Conservation (phyloP, 1,140 invertebrate species). For the Meteorus sp. region DNA sequence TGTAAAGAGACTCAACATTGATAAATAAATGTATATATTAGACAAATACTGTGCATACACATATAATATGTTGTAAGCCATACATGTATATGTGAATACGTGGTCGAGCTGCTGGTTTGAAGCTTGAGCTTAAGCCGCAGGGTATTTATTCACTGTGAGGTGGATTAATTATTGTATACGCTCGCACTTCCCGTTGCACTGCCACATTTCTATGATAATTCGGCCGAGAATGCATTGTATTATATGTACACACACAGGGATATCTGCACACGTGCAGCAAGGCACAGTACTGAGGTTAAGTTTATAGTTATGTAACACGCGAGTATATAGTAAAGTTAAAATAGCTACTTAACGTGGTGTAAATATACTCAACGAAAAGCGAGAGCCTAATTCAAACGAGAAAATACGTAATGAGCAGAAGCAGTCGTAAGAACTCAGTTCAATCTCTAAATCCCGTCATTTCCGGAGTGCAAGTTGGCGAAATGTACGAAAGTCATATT, state of each 20-base stretch:
- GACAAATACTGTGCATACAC: neutral
- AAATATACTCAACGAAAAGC: no score
- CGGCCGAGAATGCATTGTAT: conserved; percentile 8
- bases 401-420: no score
- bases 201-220: conserved; percentile 20
- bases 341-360: no score
- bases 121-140: conserved; percentile 19
- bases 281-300: no score
- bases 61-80: neutral
- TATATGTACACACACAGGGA: neutral
- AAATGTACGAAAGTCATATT: no score
- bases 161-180: conserved; percentile 26
- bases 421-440: neutral
- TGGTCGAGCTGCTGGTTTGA: conserved; percentile 2
- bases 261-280: neutral
- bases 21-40: no score
- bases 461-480: no score
- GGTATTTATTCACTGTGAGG: conserved; percentile 25
- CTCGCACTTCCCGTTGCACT: neutral
- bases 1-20: no score
- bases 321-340: no score
- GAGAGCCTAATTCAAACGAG: no score
- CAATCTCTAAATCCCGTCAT: neutral
- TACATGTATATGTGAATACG: neutral
- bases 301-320: no score